A percentile compares a stretch with the other conserved stretches of the same genome.
Evolutionary conservation across 2,888 invertebrate genomes (phyloP).

Genomic region (Osedax frankpressi): DNA sequence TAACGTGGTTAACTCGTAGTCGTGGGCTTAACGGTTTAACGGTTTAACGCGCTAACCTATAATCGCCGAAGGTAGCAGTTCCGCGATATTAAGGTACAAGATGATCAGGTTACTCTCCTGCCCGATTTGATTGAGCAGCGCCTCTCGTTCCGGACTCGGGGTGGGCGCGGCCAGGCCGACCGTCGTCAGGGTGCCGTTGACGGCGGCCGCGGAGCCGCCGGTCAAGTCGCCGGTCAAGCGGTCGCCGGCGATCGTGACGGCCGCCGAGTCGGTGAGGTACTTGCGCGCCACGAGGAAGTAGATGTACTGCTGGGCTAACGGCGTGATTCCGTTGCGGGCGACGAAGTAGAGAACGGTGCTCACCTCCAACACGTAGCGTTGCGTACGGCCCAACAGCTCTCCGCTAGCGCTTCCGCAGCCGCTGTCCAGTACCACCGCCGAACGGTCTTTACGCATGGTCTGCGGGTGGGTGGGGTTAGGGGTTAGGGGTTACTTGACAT

Average conservation of each 20-base stretch:
- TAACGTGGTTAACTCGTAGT: too few species aligned
- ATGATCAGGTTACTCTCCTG: slow-evolving; percentile 29
- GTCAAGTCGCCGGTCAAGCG: not conserved
- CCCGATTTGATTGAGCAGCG: slow-evolving; percentile 22
- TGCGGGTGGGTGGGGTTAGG: too few species aligned
- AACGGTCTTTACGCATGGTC: too few species aligned
- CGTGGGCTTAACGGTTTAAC: too few species aligned
- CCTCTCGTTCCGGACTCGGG: not conserved
- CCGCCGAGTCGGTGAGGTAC: slow-evolving; percentile 15
- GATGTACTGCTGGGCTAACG: slow-evolving; percentile 28
- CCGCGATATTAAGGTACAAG: slow-evolving; percentile 38
- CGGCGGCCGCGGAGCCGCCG: not conserved
- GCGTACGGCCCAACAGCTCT: slow-evolving; percentile 21
- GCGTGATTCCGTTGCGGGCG: slow-evolving; percentile 27
- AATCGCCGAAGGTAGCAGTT: slow-evolving; percentile 39
- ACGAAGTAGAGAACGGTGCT: slow-evolving; percentile 28
- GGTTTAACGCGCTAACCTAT: slow-evolving; percentile 21
- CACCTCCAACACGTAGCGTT: slow-evolving; percentile 26
- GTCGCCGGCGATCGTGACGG: not conserved
- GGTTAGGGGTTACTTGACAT: too few species aligned
- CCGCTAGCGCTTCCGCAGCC: not conserved
- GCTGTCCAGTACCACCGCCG: too few species aligned
- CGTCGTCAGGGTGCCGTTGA: not conserved
- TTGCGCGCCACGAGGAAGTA: slow-evolving; percentile 26
- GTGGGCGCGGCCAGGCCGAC: not conserved